Evolutionary conservation across 1,140 invertebrate genomes (phyloP), one percentile per base, ranked within the genome.

Genomic region (Sminthurinus signatus): DNA sequence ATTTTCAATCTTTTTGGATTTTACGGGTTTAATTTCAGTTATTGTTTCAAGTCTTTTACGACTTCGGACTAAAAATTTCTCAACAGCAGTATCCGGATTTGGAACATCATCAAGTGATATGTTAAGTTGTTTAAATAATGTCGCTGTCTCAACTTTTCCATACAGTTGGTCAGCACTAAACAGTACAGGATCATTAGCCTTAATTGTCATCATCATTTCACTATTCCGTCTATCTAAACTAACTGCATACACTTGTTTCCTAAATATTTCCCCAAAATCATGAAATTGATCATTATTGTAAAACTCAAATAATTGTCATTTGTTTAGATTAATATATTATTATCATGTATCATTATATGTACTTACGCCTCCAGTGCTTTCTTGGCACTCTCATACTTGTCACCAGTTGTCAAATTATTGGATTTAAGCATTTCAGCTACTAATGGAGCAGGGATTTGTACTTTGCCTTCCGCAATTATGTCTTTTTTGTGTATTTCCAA

Each of bases 111-210:
- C 68, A 12, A 66, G 21, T 15, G 43, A 27, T 2, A 69, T 48
- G 3, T 63, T 31, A 8, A 69, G 29, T 27, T 59, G n/a, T 28
- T 19, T 25, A 27, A 65, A 69, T 19, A 69, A 14, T 21, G 62
- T 62, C 5, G 63, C 63, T 0, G 68, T 59, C 29, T 65, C 64
- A 5, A 62, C 19, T 58, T 62, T 59, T 23, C 63, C 68, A 28
- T 63, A 59, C 10, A 28, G 29, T 44, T 32, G 23, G 25, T 69
- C 68, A 0, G 27, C 27, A 17, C 60, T 63, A 1, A 42, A 19
- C 23, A 62, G 64, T 25, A 58, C 17, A 1, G 62, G 62, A 2
- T 58, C 56, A 36, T 56, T 46, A 0, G 43, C 55, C 51, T 56
- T 48, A 17, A 64, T 25, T n/a, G 55, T 27, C 54, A 64, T 25